A percentile compares a stretch with the other conserved stretches of the same genome.
These are phyloP conservation scores for Lophius americanus DNA, from an alignment of 2,797 vertebrate genomes.

Conservation along the genomic window DNA sequence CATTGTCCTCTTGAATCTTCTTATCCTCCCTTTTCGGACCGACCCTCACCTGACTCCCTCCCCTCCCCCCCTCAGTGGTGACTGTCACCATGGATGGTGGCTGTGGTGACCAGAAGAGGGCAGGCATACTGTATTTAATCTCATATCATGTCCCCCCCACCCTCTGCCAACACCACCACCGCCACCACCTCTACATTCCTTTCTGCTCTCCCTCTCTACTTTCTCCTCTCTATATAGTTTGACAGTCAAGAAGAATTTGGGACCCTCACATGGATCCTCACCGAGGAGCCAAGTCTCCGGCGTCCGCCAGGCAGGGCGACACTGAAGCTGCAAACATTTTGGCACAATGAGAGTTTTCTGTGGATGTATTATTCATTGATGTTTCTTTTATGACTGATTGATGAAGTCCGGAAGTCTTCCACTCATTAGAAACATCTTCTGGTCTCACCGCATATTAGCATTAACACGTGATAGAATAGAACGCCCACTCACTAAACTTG, in stretches of 20 bases:
- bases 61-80: conserved; percentile 20
- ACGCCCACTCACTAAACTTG: too few relatives aligned
- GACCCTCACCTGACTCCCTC: neutral
- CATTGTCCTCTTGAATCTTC: neutral
- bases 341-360: neutral
- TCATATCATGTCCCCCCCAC: conserved; percentile 57
- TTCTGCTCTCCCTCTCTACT: conserved; percentile 15
- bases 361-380: neutral
- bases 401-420: neutral
- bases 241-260: conserved; percentile 40
- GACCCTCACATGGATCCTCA: conserved; percentile 10
- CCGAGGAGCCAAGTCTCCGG: conserved; percentile 8
- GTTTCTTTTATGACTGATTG: neutral
- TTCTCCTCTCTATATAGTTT: conserved; percentile 28
- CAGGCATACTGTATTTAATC: conserved; percentile 88
- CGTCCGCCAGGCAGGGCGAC: conserved; percentile 11
- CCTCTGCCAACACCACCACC: conserved; percentile 2
- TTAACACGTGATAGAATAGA: neutral
- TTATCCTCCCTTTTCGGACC: conserved; percentile 9
- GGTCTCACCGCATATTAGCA: neutral
- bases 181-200: conserved; percentile 1
- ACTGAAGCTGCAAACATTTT: neutral
- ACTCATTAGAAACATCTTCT: neutral
- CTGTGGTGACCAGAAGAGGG: conserved; percentile 87
- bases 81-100: conserved; percentile 63